Conservation (phyloP, 2,113 vertebrate genomes). For the Boulengeromyrus knoepffleri region DNA sequence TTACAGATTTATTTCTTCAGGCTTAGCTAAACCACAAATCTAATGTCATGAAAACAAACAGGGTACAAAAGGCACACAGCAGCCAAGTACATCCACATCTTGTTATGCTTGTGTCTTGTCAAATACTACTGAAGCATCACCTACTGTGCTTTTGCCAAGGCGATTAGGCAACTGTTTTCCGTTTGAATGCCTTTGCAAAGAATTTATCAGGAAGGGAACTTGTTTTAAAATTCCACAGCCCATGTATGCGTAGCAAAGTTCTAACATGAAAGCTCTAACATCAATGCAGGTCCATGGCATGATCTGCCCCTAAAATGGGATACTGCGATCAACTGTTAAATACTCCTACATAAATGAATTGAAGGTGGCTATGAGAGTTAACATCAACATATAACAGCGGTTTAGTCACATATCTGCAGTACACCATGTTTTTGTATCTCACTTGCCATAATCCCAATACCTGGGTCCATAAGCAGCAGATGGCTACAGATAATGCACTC, state of each 20-base stretch:
- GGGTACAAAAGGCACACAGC: background rate
- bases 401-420: background rate
- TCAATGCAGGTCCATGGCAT: background rate
- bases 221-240: background rate
- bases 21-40: background rate
- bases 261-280: background rate
- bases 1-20: background rate
- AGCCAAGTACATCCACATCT: background rate
- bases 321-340: background rate
- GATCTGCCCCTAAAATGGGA: background rate
- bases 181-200: background rate
- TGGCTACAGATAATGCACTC: background rate
- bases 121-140: background rate
- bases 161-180: background rate
- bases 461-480: background rate
- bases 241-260: background rate
- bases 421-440: background rate
- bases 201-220: background rate
- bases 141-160: background rate
- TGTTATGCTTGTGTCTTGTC: background rate
- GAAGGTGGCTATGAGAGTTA: background rate
- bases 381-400: background rate
- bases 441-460: background rate
- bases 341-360: background rate
- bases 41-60: background rate